Evolutionary conservation across 2,888 invertebrate species (phyloP), one percentile per base, ranked within the genome.

Genomic region (Volucella bombylans): DNA sequence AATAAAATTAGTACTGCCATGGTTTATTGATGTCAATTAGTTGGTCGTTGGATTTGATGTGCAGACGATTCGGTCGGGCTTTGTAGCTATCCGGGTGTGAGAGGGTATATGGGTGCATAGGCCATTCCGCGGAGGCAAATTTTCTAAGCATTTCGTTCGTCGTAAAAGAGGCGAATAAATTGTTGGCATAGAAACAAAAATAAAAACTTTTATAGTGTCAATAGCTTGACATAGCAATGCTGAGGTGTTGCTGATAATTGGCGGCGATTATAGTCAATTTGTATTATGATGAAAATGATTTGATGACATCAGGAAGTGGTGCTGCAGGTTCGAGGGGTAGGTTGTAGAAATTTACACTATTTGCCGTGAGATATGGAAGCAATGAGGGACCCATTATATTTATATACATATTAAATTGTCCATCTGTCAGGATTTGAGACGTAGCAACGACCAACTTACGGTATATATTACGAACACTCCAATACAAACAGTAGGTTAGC

Each of bases 1-100:
- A 81, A 81, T 81, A 72, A 81, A 85, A 85, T 85, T 81, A 81
- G 76, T 52, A 62, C 15, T 31, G 41, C 57, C 64, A 80, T 77
- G 55, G 62, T 85, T 85, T 85, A 85, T 85, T 76, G 76, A 72
- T 85, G 81, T 77, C 85, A 81, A 85, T 85, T 85, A 85, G 81
- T 77, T 81, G 85, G 81, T 85, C 77, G 81, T 85, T 85, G 71
- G 62, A 64, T 85, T 85, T 85, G 71, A 85, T 81, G 74, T 81
- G 57, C 50, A 67, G 69, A 67, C 65, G 47, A 47, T 78, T 64
- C 15, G 10, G 41, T 55, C 47, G 38, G 3, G 57, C 38, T 59
- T 14, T 11, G 11, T 52, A 18, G 12, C 45, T 18, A 38, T 31
- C 18, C 1, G 39, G 14, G 54, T 45, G 8, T 45, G 47, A n/a